phyloP scores from a whole-genome alignment of 2,113 vertebrate genomes.

The Bombycilla garrulus region DNA sequence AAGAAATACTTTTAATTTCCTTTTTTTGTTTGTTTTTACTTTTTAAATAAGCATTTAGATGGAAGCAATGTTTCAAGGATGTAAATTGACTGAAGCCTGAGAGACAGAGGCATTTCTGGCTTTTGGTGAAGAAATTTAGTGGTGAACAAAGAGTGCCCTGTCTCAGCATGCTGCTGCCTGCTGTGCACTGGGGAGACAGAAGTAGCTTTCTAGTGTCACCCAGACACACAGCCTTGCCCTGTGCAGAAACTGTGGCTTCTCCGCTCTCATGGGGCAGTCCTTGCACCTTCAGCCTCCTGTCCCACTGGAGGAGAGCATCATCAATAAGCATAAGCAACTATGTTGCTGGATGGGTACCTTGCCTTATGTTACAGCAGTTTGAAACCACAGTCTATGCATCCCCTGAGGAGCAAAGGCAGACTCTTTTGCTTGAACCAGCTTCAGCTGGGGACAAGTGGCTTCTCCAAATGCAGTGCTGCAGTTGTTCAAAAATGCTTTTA shows the following conservation, averaged over 20 bases:
- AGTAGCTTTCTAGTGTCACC: not conserved
- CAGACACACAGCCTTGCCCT: not conserved
- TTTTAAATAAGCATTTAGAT: not conserved
- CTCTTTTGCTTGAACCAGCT: not conserved
- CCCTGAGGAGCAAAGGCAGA: not conserved
- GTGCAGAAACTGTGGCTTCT: not conserved
- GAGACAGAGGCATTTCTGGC: not conserved
- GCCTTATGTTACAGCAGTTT: not conserved
- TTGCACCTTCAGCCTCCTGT: not conserved
- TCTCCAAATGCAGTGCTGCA: not conserved
- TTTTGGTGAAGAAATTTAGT: not conserved
- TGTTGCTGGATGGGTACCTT: not conserved
- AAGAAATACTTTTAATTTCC: not conserved
- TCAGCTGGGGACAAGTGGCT: not conserved
- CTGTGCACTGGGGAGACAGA: rapidly evolving
- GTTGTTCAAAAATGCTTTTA: rapidly evolving
- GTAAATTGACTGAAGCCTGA: not conserved
- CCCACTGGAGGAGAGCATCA: not conserved
- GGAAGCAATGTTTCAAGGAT: not conserved
- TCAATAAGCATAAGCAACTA: rapidly evolving
- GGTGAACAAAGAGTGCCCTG: not conserved
- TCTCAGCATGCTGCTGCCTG: not conserved
- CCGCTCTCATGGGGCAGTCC: rapidly evolving
- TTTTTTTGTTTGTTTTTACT: not conserved
- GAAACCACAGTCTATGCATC: not conserved